phyloP scores from a whole-genome alignment of 1,140 invertebrate genomes.

The Drosophila auraria region DNA sequence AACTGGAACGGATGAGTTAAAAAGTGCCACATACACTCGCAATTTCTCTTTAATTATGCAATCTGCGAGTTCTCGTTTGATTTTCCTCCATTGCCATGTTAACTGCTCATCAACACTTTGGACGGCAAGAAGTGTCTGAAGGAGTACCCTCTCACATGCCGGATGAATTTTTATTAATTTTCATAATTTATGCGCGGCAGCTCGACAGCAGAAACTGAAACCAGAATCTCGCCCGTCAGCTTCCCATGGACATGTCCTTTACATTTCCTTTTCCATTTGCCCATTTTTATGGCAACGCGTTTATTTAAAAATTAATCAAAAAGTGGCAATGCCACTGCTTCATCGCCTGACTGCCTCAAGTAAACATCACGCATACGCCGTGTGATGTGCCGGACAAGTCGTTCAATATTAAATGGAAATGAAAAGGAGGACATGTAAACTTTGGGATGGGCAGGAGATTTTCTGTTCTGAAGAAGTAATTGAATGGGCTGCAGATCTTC shows the following conservation, averaged over 20 bases:
- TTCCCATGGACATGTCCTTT: constrained; percentile 38
- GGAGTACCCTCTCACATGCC: constrained; percentile 29
- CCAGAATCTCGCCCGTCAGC: constrained; percentile 35
- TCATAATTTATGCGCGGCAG: constrained; percentile 75
- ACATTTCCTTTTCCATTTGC: constrained; percentile 50
- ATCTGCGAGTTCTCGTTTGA: constrained; percentile 53
- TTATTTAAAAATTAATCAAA: constrained; percentile 84
- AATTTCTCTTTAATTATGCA: constrained; percentile 73
- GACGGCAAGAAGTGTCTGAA: constrained; percentile 34
- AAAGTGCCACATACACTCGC: constrained; percentile 52
- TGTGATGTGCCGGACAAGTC: constrained; percentile 36
- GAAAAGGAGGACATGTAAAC: constrained; percentile 16
- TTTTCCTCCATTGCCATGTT: constrained; percentile 54
- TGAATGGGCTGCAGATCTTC: constrained; percentile 6
- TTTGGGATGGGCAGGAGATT: constrained; percentile 6
- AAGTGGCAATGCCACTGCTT: constrained; percentile 64
- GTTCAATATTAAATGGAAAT: constrained; percentile 66
- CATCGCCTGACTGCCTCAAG: constrained; percentile 41
- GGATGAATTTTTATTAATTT: constrained; percentile 81
- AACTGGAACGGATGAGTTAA: constrained; percentile 13
- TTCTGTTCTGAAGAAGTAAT: constrained; percentile 7
- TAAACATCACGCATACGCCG: constrained; percentile 70
- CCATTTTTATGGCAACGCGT: constrained; percentile 70
- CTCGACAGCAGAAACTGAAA: constrained; percentile 38
- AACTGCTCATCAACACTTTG: constrained; percentile 71